Base-by-base conservation (phyloP, 2,797 vertebrate species). In the Acropternis orthonyx region DNA sequence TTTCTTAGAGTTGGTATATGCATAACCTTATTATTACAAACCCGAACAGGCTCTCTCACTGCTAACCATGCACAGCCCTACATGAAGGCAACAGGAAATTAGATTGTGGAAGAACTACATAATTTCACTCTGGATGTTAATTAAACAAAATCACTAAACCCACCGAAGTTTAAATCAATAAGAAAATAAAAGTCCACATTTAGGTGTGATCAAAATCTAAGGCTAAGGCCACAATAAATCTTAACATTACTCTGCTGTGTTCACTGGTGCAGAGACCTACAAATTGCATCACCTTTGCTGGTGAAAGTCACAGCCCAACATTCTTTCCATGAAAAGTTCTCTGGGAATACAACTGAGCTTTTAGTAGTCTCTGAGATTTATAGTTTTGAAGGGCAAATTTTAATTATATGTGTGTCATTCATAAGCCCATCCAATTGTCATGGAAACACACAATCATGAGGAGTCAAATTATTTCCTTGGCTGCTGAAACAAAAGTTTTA, bases 401-500 rank as follows among this genome's bases (percentile, higher is more conserved):
- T 92, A 85, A 77, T 52, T 81, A 43, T 63, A 39, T 63, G 22
- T 61, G 27, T 93, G 93, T 95, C 92, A 89, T 66, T 96, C 95
- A 96, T 20, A 56, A 83, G 91, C 52, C 63, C 75, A 75, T 93
- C 86, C 88, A 83, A 95, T 16, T 88, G 88, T 91, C 95, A 95
- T 85, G 91, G 93, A 95, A 97, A 96, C 85, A 91, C 36, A 77
- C 30, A 89, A 72, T 37, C 92, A 87, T 30, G 52, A 83, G 61
- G 55, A 90, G 61, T 71, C 88, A 44, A 71, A 89, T 82, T 10
- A 96, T 89, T 72, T 88, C 94, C 84, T 51, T 82, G 79, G 86
- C 88, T 81, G 68, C 82, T 85, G 71, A 62, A 94, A 95, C 74
- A 56, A 36, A 96, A 93, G 84, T 85, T 96, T 96, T 85, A 92